phyloP scores from a whole-genome alignment of 2,797 vertebrate species.

The Brachyalestes nurse region DNA sequence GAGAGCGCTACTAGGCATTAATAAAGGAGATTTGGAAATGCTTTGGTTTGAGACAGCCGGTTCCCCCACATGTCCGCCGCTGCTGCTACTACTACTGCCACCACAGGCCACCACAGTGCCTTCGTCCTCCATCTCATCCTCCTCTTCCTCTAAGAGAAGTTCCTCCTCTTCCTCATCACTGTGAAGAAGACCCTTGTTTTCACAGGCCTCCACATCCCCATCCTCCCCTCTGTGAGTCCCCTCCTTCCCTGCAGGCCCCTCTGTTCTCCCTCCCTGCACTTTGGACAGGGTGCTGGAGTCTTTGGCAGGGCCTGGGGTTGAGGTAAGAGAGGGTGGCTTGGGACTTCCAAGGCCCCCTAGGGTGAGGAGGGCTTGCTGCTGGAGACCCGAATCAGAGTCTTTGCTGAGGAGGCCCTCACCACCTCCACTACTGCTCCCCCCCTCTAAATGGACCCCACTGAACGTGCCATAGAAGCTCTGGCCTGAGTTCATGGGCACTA shows the following conservation, averaged over 20 bases:
- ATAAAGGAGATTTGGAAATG: slow-evolving; percentile 99
- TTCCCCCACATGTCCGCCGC: slow-evolving; percentile 86
- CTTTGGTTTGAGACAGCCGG: slow-evolving; percentile 99
- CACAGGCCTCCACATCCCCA: slow-evolving; percentile 80
- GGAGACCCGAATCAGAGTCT: slow-evolving; percentile 82
- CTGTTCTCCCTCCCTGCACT: slow-evolving; percentile 80
- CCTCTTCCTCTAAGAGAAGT: slow-evolving; percentile 83
- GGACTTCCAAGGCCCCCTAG: slow-evolving; percentile 89
- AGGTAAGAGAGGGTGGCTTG: slow-evolving; percentile 87
- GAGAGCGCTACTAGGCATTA: slow-evolving; percentile 98
- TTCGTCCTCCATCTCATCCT: slow-evolving; percentile 89
- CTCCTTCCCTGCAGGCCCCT: slow-evolving; percentile 81
- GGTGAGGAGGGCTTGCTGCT: slow-evolving; percentile 88
- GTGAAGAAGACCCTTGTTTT: slow-evolving; percentile 87
- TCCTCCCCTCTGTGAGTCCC: slow-evolving; percentile 80
- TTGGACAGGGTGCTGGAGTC: slow-evolving; percentile 83
- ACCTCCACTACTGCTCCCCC: slow-evolving; percentile 76
- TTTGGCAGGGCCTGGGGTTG: slow-evolving; percentile 93
- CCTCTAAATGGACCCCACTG: slow-evolving; percentile 96
- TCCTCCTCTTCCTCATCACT: slow-evolving; percentile 80
- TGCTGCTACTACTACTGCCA: slow-evolving; percentile 83
- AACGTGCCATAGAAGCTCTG: slow-evolving; percentile 99
- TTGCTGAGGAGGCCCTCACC: slow-evolving; percentile 83
- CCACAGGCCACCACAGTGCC: slow-evolving; percentile 82
- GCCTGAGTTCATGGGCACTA: slow-evolving; percentile 93